Percentiles rank a stretch among this genome's conserved stretches.
Conservation (phyloP, 2,888 invertebrate genomes). For the Scelioninae gen. 1 region DNA sequence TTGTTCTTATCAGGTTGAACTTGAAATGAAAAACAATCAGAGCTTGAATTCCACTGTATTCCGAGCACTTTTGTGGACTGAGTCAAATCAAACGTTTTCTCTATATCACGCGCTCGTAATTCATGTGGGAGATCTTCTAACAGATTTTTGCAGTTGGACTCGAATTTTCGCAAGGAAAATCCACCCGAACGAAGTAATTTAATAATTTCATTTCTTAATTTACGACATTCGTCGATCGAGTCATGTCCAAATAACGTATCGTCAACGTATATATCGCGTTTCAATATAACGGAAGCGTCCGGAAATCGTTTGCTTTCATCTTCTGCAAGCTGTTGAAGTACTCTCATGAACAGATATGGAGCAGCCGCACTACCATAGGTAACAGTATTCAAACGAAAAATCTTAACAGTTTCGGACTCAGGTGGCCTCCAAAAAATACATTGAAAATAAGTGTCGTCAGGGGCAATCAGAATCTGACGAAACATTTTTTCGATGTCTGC, state of each 20-base stretch:
- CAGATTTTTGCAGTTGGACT: constrained; percentile 14
- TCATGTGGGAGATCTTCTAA: neutral
- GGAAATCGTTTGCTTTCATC: constrained; percentile 15
- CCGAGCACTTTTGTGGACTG: neutral
- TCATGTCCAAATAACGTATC: constrained; percentile 31
- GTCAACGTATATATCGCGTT: constrained; percentile 34
- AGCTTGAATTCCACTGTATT: neutral
- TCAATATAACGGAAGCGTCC: neutral
- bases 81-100: neutral
- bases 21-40: constrained; percentile 14
- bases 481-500: constrained; percentile 27
- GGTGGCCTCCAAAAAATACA: constrained; percentile 28
- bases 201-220: constrained; percentile 10
- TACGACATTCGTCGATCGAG: neutral
- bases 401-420: neutral
- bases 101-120: neutral
- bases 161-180: constrained; percentile 37
- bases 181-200: constrained; percentile 21
- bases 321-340: constrained; percentile 11
- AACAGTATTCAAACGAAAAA: constrained; percentile 1
- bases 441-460: constrained; percentile 26
- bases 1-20: neutral
- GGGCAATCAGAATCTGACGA: constrained; percentile 11
- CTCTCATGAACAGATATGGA: constrained; percentile 7
- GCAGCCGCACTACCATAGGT: constrained; percentile 26